phyloP scores from a whole-genome alignment of 1,140 invertebrate species.

The Drosophila lacteicornis region DNA sequence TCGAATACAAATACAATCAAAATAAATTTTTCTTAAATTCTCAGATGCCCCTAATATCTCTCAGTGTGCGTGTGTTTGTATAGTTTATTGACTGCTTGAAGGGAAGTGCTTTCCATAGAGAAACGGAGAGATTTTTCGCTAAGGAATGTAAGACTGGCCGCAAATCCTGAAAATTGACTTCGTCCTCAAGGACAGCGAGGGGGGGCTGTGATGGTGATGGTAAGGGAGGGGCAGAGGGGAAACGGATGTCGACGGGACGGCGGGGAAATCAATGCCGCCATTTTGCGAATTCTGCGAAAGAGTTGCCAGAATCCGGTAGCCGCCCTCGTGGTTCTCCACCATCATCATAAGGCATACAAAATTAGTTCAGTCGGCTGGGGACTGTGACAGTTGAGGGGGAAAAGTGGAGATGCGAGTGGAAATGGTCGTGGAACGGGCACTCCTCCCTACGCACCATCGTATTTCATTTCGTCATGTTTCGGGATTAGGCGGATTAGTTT shows the following conservation, averaged over 20 bases:
- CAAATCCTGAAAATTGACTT: slow-evolving; percentile 84
- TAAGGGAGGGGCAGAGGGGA: not conserved
- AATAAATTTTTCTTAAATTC: no score
- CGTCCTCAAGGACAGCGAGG: slow-evolving; percentile 42
- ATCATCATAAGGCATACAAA: slow-evolving; percentile 79
- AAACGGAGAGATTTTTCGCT: slow-evolving; percentile 69
- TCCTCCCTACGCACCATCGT: slow-evolving; percentile 79
- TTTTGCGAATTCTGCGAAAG: slow-evolving; percentile 80
- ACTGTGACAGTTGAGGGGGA: slow-evolving; percentile 11
- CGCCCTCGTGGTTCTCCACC: slow-evolving; percentile 37
- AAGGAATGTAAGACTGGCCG: slow-evolving; percentile 78
- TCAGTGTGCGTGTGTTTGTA: slow-evolving; percentile 55
- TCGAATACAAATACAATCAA: not conserved
- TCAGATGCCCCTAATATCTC: not conserved
- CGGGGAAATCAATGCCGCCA: slow-evolving; percentile 80
- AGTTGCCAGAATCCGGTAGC: slow-evolving; percentile 60
- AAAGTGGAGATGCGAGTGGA: slow-evolving; percentile 9
- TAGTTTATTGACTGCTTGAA: slow-evolving; percentile 84
- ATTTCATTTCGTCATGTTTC: slow-evolving; percentile 85
- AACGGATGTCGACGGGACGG: slow-evolving; percentile 7
- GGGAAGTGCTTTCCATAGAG: slow-evolving; percentile 82
- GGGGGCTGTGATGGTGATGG: not conserved
- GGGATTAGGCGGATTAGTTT: slow-evolving; percentile 84
- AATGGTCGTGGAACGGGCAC: slow-evolving; percentile 28
- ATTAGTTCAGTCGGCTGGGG: slow-evolving; percentile 66